Conservation (phyloP, 2,797 vertebrate genomes). For the Enteromius radiatus region DNA sequence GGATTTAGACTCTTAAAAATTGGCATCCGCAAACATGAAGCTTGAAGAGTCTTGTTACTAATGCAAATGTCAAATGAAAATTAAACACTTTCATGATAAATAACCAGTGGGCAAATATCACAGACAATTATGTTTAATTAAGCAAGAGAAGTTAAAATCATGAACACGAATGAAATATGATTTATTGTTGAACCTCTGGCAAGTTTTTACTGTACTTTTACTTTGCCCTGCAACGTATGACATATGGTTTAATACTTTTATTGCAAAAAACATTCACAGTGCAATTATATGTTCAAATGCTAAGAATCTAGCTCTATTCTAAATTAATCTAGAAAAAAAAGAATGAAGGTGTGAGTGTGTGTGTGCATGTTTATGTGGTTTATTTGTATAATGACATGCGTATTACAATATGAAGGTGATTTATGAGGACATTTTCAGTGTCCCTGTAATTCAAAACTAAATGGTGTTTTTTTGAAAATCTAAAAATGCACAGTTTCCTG, state of each 20-base stretch:
- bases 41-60: not conserved
- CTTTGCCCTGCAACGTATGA: not conserved
- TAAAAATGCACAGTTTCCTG: no score
- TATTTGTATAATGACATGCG: no score
- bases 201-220: not conserved
- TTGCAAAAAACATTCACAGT: not conserved
- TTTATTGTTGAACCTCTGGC: not conserved
- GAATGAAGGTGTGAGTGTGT: constrained; percentile 23
- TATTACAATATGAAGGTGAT: no score
- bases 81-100: not conserved
- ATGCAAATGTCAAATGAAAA: constrained; percentile 3
- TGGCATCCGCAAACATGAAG: not conserved
- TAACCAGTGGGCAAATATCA: constrained; percentile 1
- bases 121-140: constrained; percentile 9
- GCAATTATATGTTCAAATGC: not conserved
- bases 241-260: not conserved
- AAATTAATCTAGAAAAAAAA: not conserved
- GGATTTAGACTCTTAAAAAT: not conserved
- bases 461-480: no score
- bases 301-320: not conserved
- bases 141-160: not conserved
- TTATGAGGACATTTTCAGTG: no score
- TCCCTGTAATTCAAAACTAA: no score
- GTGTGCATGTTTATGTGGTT: constrained; percentile 58
- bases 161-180: not conserved